Evolutionary conservation across 2,888 invertebrate species (phyloP).

Genomic region (Halictus quadricinctus): DNA sequence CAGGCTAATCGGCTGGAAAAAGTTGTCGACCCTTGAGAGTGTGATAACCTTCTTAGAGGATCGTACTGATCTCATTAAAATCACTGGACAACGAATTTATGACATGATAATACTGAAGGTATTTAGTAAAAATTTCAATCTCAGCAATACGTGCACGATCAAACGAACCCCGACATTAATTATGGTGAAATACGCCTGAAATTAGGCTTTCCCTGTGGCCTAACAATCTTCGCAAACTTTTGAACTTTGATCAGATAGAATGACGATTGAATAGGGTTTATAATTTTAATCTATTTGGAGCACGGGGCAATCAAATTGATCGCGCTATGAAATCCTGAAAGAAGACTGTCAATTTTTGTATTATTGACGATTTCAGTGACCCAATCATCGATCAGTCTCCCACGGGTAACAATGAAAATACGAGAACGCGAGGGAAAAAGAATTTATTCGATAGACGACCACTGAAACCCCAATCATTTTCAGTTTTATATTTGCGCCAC

Average conservation of each 20-base stretch:
- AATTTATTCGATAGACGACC: constrained; percentile 8
- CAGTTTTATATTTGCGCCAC: neutral
- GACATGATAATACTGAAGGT: neutral
- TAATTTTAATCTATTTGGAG: neutral
- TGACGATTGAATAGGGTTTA: neutral
- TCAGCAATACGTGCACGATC: neutral
- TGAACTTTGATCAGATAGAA: neutral
- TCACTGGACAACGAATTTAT: neutral
- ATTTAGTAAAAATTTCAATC: neutral
- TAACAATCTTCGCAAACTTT: neutral
- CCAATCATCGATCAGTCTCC: constrained; percentile 18
- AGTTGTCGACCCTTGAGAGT: constrained; percentile 17
- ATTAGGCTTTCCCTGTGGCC: neutral
- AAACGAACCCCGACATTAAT: neutral
- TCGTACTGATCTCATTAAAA: neutral
- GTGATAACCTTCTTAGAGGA: neutral
- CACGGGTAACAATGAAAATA: constrained; percentile 23
- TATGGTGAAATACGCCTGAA: neutral
- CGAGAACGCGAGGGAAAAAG: neutral
- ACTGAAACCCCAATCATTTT: neutral
- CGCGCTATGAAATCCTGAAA: neutral
- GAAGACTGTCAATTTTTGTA: constrained; percentile 5
- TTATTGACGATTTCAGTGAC: neutral
- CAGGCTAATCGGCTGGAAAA: constrained; percentile 40
- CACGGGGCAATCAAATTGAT: neutral